phyloP scores from a whole-genome alignment of 92 coral and sea anemone species.

The Pocillopora meandrina region DNA sequence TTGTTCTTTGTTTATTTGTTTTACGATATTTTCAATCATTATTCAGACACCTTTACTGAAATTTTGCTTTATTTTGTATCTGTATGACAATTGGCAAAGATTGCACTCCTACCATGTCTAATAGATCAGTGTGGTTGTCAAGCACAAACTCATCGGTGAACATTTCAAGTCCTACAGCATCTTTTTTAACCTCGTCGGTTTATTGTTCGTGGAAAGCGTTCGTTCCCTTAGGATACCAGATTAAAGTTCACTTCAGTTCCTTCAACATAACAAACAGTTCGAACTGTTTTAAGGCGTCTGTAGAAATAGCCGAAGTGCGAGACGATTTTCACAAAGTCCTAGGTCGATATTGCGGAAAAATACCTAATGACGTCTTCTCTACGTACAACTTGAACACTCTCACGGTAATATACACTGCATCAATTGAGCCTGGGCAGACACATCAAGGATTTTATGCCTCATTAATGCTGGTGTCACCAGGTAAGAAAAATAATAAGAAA shows the following conservation, averaged over 20 bases:
- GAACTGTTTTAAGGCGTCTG: slow-evolving; percentile 17
- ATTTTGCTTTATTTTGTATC: not conserved
- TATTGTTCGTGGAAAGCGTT: slow-evolving; percentile 47
- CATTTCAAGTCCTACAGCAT: slow-evolving; percentile 35
- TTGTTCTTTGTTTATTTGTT: not conserved
- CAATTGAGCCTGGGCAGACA: not conserved
- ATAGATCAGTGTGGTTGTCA: slow-evolving; percentile 25
- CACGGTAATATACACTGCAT: slow-evolving; percentile 17
- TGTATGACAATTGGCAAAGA: not conserved
- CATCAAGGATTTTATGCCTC: slow-evolving; percentile 39
- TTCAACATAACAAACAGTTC: slow-evolving; percentile 22
- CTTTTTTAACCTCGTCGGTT: slow-evolving; percentile 20
- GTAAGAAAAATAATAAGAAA: not conserved
- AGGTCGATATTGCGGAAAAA: slow-evolving; percentile 27
- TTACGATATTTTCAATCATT: not conserved
- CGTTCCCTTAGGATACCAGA: slow-evolving; percentile 27
- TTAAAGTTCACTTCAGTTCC: slow-evolving; percentile 24
- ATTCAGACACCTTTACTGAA: not conserved
- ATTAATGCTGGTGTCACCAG: slow-evolving; percentile 20
- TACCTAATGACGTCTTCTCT: slow-evolving; percentile 34
- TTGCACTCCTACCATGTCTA: slow-evolving; percentile 17
- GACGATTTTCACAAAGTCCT: not conserved
- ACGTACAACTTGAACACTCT: not conserved
- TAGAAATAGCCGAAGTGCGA: slow-evolving; percentile 18
- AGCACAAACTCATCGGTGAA: not conserved